These are phyloP conservation scores for Drosophila birchii DNA, from an alignment of 2,888 invertebrate genomes.

Conservation along the genomic window DNA sequence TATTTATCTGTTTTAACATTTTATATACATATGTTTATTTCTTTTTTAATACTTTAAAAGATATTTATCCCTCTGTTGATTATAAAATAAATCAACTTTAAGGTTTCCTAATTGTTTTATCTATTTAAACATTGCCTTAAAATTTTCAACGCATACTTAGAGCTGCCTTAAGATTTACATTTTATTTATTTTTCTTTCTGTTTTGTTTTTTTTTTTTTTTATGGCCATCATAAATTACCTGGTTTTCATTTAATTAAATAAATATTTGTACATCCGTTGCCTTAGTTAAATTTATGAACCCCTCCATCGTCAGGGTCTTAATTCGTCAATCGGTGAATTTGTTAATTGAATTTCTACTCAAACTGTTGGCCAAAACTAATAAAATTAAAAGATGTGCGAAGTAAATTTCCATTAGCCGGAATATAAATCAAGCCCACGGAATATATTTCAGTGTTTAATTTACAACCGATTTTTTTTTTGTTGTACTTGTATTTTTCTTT, in stretches of 20 bases:
- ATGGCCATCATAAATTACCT: constrained; percentile 3
- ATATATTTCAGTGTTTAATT: constrained; percentile 37
- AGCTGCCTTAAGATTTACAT: neutral
- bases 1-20: too few species aligned
- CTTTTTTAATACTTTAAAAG: too few species aligned
- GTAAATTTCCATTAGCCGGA: constrained; percentile 34
- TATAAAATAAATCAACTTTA: neutral
- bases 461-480: constrained; percentile 22
- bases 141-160: neutral
- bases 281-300: neutral
- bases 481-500: constrained; percentile 12
- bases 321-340: constrained; percentile 16
- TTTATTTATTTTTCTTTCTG: neutral
- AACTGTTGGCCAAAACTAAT: constrained; percentile 12
- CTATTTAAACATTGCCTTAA: neutral
- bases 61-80: neutral
- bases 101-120: neutral
- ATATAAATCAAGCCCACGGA: constrained; percentile 26
- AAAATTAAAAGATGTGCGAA: constrained; percentile 21
- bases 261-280: constrained; percentile 11
- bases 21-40: too few species aligned
- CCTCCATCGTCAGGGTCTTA: neutral
- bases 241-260: neutral
- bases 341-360: constrained; percentile 30
- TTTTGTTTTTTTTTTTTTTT: too few species aligned